These are phyloP conservation scores for Acyrthosiphon pisum DNA, from an alignment of 1,140 invertebrate genomes.

Conservation along the genomic window DNA sequence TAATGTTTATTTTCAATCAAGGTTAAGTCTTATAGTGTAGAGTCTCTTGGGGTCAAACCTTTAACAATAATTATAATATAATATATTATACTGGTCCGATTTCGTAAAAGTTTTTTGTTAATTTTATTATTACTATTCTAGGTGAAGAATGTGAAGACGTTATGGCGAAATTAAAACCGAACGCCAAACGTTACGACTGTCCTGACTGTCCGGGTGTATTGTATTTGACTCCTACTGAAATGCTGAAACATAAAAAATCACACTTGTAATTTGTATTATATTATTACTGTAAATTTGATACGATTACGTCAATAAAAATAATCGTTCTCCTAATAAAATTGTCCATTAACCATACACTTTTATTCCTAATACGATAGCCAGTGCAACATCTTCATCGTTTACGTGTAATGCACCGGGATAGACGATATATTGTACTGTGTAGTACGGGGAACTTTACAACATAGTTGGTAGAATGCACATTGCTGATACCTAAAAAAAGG, in stretches of 20 bases:
- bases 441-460: not conserved
- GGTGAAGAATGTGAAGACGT: slow-evolving; percentile 55
- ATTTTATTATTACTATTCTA: not conserved
- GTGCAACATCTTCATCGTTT: not conserved
- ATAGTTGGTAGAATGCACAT: not conserved
- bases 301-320: not conserved
- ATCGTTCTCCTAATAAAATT: not conserved
- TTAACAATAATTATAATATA: not conserved
- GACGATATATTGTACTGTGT: not conserved
- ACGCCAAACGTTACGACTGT: slow-evolving; percentile 77
- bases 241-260: slow-evolving; percentile 75
- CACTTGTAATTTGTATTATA: slow-evolving; percentile 44
- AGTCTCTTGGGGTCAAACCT: not conserved
- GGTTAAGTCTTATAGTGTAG: not conserved
- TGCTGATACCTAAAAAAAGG: not conserved
- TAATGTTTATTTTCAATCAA: not conserved
- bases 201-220: slow-evolving; percentile 74
- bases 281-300: not conserved
- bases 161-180: slow-evolving; percentile 66
- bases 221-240: slow-evolving; percentile 76
- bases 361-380: not conserved
- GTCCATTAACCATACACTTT: not conserved
- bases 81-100: not conserved
- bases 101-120: no score
- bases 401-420: not conserved